A percentile compares a stretch with the other conserved stretches of the same genome.
Conservation (phyloP, 2,113 vertebrate species). For the Entelurus aequoreus region DNA sequence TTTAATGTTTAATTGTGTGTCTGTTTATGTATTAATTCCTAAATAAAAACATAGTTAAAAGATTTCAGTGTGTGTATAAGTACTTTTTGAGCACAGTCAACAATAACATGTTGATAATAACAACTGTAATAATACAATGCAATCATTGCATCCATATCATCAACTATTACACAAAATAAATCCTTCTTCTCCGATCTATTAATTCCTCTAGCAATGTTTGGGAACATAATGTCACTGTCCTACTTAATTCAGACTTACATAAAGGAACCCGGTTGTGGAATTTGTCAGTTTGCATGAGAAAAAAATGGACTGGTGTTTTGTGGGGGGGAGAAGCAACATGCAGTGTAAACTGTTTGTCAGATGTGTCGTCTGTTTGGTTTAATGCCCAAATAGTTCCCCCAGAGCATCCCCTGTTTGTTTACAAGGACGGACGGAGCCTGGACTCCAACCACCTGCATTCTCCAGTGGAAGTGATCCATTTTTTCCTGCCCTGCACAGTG, state of each 20-base stretch:
- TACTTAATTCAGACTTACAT: slow-evolving; percentile 28
- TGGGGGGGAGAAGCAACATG: slow-evolving; percentile 58
- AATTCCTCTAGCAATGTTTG: not conserved
- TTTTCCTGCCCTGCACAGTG: not conserved
- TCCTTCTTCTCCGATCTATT: not conserved
- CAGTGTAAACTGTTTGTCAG: slow-evolving; percentile 76
- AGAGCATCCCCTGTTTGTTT: slow-evolving; percentile 65
- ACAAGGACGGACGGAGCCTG: slow-evolving; percentile 38
- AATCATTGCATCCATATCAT: too few relatives aligned
- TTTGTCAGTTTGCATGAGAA: slow-evolving; percentile 48
- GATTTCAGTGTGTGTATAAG: too few relatives aligned
- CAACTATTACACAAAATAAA: too few relatives aligned
- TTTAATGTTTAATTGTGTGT: not conserved
- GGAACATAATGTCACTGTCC: not conserved
- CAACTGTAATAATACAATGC: too few relatives aligned
- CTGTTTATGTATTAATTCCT: too few relatives aligned
- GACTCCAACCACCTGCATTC: slow-evolving; percentile 48
- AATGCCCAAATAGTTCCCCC: slow-evolving; percentile 70
- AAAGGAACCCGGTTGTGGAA: slow-evolving; percentile 44
- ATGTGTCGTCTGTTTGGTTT: slow-evolving; percentile 71
- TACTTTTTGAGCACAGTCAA: too few relatives aligned
- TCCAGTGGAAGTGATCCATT: slow-evolving; percentile 12
- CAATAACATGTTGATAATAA: too few relatives aligned
- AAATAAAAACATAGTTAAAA: too few relatives aligned
- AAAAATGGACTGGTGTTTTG: slow-evolving; percentile 45